Percentiles rank a stretch among this genome's conserved stretches.
These are phyloP conservation scores for Microtus montanus DNA, from an alignment of 2,113 vertebrate species.

Conservation along the genomic window DNA sequence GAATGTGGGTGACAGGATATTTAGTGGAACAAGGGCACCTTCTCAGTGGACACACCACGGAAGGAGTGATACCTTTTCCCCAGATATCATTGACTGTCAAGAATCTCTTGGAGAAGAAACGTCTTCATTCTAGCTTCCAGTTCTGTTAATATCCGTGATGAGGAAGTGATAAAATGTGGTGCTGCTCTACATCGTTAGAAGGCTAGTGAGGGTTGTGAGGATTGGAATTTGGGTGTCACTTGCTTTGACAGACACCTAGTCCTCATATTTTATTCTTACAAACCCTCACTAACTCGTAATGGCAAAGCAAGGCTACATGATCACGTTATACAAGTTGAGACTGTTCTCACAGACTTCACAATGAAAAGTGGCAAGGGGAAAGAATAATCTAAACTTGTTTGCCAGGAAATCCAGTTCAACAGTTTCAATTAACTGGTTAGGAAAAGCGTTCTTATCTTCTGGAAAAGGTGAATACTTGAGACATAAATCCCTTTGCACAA, in stretches of 20 bases:
- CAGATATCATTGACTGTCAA: too few relatives aligned
- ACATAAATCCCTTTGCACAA: conserved; percentile 61
- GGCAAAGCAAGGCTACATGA: not conserved
- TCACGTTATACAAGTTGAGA: conserved; percentile 1
- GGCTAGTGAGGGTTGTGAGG: not conserved
- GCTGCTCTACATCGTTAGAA: not conserved
- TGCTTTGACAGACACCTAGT: not conserved
- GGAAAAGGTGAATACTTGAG: conserved; percentile 54
- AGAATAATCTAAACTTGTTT: conserved; percentile 60
- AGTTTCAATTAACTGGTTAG: conserved; percentile 66
- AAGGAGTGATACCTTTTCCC: not conserved
- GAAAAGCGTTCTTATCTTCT: conserved; percentile 69
- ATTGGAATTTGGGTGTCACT: not conserved
- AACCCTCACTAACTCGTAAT: conserved; percentile 27
- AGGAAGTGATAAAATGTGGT: not conserved
- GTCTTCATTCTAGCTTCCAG: not conserved
- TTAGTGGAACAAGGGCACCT: not conserved
- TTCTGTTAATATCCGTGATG: not conserved
- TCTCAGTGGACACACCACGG: too few relatives aligned
- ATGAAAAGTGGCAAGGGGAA: conserved; percentile 41
- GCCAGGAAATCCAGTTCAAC: conserved; percentile 54
- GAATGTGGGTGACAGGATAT: not conserved
- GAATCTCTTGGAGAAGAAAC: not conserved
- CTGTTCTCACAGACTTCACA: conserved; percentile 49
- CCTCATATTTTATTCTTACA: not conserved